Evolutionary conservation across 1,140 invertebrate genomes (phyloP).

Genomic region (Trichogramma pretiosum): DNA sequence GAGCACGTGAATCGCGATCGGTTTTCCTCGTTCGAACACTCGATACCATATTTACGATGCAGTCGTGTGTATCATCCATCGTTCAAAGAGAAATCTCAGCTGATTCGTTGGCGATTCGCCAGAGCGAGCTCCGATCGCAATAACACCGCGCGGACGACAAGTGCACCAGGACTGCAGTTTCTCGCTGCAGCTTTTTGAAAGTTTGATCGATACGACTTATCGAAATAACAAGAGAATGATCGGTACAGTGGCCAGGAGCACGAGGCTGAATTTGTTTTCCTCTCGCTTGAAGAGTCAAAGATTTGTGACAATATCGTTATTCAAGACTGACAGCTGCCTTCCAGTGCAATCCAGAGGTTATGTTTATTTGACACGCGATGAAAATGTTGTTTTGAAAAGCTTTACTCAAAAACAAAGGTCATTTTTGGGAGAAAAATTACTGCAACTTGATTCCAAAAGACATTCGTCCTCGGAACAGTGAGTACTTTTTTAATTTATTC

Average conservation of each 20-base stretch:
- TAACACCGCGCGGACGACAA: too few relatives aligned
- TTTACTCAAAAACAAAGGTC: background rate
- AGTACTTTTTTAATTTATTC: slow-evolving; percentile 8
- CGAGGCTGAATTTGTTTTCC: background rate
- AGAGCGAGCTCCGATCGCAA: too few relatives aligned
- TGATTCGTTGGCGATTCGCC: too few relatives aligned
- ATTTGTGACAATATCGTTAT: background rate
- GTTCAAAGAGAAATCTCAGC: too few relatives aligned
- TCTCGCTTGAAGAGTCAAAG: background rate
- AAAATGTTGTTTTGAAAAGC: slow-evolving; percentile 1
- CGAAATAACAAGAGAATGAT: slow-evolving; percentile 23
- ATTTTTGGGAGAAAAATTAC: background rate
- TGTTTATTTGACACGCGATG: background rate
- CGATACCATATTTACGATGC: too few relatives aligned
- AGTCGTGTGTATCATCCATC: too few relatives aligned
- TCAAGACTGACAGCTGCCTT: background rate
- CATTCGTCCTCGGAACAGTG: slow-evolving; percentile 15
- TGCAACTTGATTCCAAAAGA: background rate
- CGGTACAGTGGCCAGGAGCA: slow-evolving; percentile 8
- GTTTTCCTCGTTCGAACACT: too few relatives aligned
- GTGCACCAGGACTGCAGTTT: too few relatives aligned
- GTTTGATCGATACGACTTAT: slow-evolving; percentile 20
- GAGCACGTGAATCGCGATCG: too few relatives aligned
- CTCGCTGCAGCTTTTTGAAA: background rate
- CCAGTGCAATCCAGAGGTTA: slow-evolving; percentile 23